Percentiles rank a stretch among this genome's conserved stretches.
These are phyloP conservation scores for Coptodon rendalli DNA, from an alignment of 2,113 vertebrate species.

Conservation along the genomic window DNA sequence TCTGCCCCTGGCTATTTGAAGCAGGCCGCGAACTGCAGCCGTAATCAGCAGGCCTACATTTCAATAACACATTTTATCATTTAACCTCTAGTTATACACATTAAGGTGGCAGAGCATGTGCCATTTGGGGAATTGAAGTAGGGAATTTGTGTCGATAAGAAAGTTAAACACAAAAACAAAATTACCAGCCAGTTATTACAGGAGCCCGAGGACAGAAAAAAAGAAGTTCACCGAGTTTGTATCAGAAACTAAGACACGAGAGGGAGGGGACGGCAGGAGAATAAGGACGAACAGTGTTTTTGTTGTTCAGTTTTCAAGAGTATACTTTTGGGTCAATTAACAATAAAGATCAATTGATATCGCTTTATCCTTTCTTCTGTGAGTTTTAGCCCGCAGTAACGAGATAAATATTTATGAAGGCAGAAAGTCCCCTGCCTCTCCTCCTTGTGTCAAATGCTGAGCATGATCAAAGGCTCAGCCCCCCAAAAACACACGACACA, in stretches of 20 bases:
- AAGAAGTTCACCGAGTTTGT: conserved; percentile 45
- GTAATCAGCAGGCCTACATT: conserved; percentile 55
- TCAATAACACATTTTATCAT: conserved; percentile 60
- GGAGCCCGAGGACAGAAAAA: conserved; percentile 32
- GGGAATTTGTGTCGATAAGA: conserved; percentile 37
- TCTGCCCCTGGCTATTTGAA: conserved; percentile 53
- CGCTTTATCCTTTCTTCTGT: conserved; percentile 60
- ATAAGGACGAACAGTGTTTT: conserved; percentile 55
- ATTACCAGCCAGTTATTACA: conserved; percentile 37
- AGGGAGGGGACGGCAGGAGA: conserved; percentile 17
- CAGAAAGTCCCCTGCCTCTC: conserved; percentile 65
- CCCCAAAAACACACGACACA: conserved; percentile 46
- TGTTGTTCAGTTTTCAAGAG: conserved; percentile 60
- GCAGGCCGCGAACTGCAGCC: conserved; percentile 36
- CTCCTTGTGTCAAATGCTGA: conserved; percentile 63
- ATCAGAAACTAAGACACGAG: conserved; percentile 42
- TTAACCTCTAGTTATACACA: conserved; percentile 56
- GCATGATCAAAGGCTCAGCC: conserved; percentile 66
- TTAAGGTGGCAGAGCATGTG: conserved; percentile 49
- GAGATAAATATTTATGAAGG: conserved; percentile 77
- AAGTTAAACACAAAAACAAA: conserved; percentile 63
- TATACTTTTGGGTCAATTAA: conserved; percentile 71
- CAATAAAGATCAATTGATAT: conserved; percentile 72
- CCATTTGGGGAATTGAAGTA: conserved; percentile 43
- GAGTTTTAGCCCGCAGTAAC: conserved; percentile 55